These are phyloP conservation scores for Pristionchus japonicus DNA, from an alignment of 2,888 invertebrate species.

Conservation along the genomic window DNA sequence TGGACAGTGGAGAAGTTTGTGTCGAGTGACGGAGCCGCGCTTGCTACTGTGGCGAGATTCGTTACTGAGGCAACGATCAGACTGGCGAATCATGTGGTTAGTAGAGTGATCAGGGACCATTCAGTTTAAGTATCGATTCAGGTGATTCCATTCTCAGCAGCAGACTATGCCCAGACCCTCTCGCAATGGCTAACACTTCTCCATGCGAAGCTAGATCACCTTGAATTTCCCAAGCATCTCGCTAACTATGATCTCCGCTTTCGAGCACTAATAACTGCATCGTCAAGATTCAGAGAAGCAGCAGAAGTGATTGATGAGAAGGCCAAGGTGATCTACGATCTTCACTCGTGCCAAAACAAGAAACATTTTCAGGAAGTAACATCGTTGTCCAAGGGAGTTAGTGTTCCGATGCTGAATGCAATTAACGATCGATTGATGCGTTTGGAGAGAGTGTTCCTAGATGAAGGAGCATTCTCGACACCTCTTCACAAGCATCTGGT, in stretches of 20 bases:
- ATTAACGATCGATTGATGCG: constrained; percentile 48
- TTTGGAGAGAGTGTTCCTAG: constrained; percentile 51
- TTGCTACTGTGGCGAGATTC: constrained; percentile 53
- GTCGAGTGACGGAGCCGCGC: constrained; percentile 48
- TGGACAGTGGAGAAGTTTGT: constrained; percentile 57
- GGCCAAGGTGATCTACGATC: constrained; percentile 18
- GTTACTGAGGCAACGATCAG: constrained; percentile 53
- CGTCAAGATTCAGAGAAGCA: constrained; percentile 27
- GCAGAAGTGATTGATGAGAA: neutral
- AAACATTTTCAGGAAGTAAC: constrained; percentile 46
- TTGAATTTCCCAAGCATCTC: constrained; percentile 19
- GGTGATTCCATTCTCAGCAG: constrained; percentile 57
- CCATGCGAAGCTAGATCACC: constrained; percentile 21
- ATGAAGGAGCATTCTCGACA: constrained; percentile 47
- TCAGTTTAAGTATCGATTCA: neutral
- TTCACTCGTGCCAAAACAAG: neutral
- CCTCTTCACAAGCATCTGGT: constrained; percentile 52
- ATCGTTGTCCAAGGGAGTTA: constrained; percentile 1
- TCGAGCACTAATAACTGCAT: constrained; percentile 26
- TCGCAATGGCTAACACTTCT: constrained; percentile 43
- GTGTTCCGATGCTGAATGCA: constrained; percentile 36
- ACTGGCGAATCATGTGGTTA: constrained; percentile 55
- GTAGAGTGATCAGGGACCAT: neutral
- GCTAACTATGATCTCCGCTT: constrained; percentile 25
- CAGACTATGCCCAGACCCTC: constrained; percentile 53